Conservation (phyloP, 1,140 invertebrate genomes). For the Diplogasteroides magnus region DNA sequence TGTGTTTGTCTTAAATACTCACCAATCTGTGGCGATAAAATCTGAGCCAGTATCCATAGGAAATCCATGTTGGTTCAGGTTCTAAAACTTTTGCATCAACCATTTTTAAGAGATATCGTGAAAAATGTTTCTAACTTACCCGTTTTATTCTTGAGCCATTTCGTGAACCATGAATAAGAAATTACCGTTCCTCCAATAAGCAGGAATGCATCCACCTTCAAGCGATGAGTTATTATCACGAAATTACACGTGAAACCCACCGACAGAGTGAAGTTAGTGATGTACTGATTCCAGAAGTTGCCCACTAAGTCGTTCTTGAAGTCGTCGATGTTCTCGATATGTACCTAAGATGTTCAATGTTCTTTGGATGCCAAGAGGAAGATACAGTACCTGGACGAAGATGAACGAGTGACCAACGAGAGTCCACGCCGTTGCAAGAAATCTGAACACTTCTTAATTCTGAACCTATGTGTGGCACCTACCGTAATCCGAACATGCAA, state of each 20-base stretch:
- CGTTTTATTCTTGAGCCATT: slow-evolving; percentile 51
- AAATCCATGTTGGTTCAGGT: slow-evolving; percentile 47
- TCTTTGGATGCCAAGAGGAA: background rate
- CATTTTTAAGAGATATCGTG: too few species aligned
- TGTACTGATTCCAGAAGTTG: slow-evolving; percentile 54
- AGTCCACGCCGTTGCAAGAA: slow-evolving; percentile 53
- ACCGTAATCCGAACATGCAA: slow-evolving; percentile 53
- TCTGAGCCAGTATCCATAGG: slow-evolving; percentile 49
- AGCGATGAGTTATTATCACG: too few species aligned
- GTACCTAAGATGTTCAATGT: slow-evolving; percentile 35
- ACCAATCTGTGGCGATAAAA: slow-evolving; percentile 51
- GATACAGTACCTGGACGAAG: slow-evolving; percentile 38
- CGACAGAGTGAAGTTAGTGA: slow-evolving; percentile 54
- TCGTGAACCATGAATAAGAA: slow-evolving; percentile 51
- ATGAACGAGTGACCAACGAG: slow-evolving; percentile 53
- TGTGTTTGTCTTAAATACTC: background rate
- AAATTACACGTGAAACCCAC: too few species aligned
- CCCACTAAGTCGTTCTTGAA: slow-evolving; percentile 51
- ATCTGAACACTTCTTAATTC: too few species aligned
- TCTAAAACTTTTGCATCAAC: slow-evolving; percentile 35
- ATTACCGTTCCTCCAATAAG: slow-evolving; percentile 44
- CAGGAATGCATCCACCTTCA: slow-evolving; percentile 47
- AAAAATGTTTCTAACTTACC: too few species aligned
- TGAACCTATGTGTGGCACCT: too few species aligned
- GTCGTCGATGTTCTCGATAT: slow-evolving; percentile 51